phyloP scores from a whole-genome alignment of 1,140 invertebrate species.

The Conus betulinus region DNA sequence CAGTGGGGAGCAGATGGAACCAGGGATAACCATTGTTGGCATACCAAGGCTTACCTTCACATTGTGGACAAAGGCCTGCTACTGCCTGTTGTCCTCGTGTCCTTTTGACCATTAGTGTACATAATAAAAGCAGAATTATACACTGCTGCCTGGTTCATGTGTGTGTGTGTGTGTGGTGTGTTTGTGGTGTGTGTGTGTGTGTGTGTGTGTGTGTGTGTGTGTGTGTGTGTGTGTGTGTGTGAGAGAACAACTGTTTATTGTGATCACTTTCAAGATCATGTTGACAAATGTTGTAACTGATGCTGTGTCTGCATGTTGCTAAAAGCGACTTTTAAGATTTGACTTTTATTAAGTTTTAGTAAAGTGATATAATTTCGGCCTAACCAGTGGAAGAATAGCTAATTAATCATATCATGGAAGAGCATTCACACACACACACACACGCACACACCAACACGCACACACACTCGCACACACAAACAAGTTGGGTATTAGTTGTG shows the following conservation, averaged over 20 bases:
- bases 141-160: not conserved
- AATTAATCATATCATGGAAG: not conserved
- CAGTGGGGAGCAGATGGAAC: not conserved
- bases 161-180: slow-evolving; percentile 1
- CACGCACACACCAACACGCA: slow-evolving; percentile 6
- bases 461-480: not conserved
- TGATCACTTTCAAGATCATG: too few species aligned
- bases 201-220: not conserved
- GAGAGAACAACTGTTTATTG: too few species aligned
- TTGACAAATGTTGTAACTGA: too few species aligned
- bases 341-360: too few species aligned
- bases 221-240: not conserved
- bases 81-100: not conserved
- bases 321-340: too few species aligned
- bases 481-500: too few species aligned
- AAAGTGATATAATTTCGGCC: too few species aligned
- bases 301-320: too few species aligned
- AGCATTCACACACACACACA: slow-evolving; percentile 9
- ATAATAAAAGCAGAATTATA: not conserved
- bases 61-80: not conserved
- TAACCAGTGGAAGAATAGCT: too few species aligned
- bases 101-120: not conserved
- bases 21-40: not conserved
- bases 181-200: too few species aligned
- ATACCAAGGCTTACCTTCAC: not conserved